These are phyloP conservation scores for Harpalus rubripes DNA, from an alignment of 2,888 invertebrate species.

Conservation along the genomic window DNA sequence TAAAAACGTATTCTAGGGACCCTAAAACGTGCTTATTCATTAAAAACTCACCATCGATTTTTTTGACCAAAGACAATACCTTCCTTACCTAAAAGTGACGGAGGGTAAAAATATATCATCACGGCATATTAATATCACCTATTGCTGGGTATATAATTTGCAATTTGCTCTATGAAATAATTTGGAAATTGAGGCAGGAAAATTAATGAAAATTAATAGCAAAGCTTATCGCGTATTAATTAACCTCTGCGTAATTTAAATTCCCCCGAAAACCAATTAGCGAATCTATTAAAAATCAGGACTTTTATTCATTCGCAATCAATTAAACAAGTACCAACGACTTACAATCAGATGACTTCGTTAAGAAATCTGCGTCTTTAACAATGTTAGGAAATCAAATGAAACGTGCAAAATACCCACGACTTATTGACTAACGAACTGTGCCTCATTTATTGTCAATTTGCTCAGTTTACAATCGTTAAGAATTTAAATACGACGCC, in stretches of 20 bases:
- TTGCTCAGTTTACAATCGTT: slow-evolving; percentile 53
- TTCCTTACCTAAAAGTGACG: no score
- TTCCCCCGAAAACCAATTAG: slow-evolving; percentile 46
- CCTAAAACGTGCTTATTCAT: no score
- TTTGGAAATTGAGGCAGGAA: background rate
- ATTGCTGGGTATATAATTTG: background rate
- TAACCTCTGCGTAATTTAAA: slow-evolving; percentile 31
- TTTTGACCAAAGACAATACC: no score
- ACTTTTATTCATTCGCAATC: slow-evolving; percentile 37
- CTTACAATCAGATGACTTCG: slow-evolving; percentile 46
- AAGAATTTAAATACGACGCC: slow-evolving; percentile 61
- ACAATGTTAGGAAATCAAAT: slow-evolving; percentile 72
- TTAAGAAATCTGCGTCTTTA: slow-evolving; percentile 53
- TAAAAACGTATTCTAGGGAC: no score
- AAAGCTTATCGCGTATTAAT: slow-evolving; percentile 17
- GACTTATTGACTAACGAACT: slow-evolving; percentile 72
- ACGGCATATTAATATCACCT: no score
- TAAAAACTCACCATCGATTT: no score
- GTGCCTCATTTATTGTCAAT: slow-evolving; percentile 69
- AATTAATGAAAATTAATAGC: slow-evolving; percentile 43
- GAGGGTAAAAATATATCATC: no score
- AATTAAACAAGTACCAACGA: slow-evolving; percentile 37
- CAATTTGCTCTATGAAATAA: background rate
- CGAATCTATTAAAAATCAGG: slow-evolving; percentile 43
- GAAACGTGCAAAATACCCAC: slow-evolving; percentile 72